Evolutionary conservation across 2,888 invertebrate genomes (phyloP), one percentile per base, ranked within the genome.

Genomic region (Dione juno): DNA sequence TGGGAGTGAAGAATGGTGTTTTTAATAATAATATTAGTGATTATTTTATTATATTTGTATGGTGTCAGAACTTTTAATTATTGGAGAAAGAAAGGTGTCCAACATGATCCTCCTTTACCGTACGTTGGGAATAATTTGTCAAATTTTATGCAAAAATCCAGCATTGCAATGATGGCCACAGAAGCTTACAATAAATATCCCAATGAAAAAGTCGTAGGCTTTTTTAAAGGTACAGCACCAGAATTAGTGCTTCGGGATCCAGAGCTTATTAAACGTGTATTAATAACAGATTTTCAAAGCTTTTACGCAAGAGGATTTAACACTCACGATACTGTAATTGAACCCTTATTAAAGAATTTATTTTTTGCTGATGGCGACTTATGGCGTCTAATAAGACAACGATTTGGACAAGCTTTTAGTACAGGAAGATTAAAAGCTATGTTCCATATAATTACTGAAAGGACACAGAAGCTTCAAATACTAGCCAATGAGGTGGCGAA

Each of bases 301-400:
- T 92, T 92, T 73, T 77, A 88, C 73, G 82, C 85, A 8, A 84
- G 92, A 82, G 90, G 90, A 3, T 73, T 91, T 13, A 81, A 83
- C 74, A 80, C 86, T 0, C 84, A 90, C 64, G 88, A 85, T 74
- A 87, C 79, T 41, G 86, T 85, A 3, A 80, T 87, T 7, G 91
- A 92, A 76, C 91, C 90, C 0, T 77, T 92, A 67, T 45, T 90
- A 50, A 87, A 82, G 75, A 92, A 92, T 75, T 77, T 92, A 66
- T 92, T 92, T 72, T 87, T 89, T 67, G 88, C 86, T 57, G 92
- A 91, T 67, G 91, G 92, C 10, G 92, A 92, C 71, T 75, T 86
- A 48, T 92, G 92, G 92, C 84, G 82, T 16, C 79, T 90, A 65
- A 81, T 91, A 21, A 82, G 92, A 73, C 88, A 90, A 63, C 81